These are phyloP conservation scores for Brachionus manjavacas DNA, from an alignment of 1,140 invertebrate species.

Conservation along the genomic window DNA sequence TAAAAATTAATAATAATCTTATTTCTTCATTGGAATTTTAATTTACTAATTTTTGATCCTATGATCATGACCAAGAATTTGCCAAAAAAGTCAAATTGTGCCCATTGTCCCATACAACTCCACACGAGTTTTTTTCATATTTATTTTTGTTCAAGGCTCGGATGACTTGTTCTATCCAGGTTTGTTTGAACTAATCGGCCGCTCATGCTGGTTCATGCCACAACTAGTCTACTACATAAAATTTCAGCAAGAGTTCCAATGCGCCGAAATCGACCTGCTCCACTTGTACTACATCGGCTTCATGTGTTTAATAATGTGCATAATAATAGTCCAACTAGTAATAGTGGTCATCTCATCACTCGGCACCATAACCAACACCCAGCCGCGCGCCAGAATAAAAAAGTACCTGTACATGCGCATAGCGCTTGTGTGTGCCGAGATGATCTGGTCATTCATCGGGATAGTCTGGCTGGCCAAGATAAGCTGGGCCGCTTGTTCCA, in stretches of 20 bases:
- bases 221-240: slow-evolving; percentile 17
- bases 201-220: neutral
- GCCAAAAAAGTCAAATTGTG: no score
- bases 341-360: neutral
- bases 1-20: no score
- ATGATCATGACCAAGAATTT: no score
- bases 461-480: slow-evolving; percentile 2
- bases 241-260: slow-evolving; percentile 11
- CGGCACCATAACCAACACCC: slow-evolving; percentile 20
- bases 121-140: no score
- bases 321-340: slow-evolving; percentile 5
- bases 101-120: no score
- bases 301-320: neutral
- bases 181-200: neutral
- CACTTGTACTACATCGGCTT: slow-evolving; percentile 29
- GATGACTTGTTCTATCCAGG: slow-evolving; percentile 38
- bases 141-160: neutral
- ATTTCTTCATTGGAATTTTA: no score
- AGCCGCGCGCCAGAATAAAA: neutral
- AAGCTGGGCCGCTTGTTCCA: slow-evolving; percentile 2
- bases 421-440: neutral
- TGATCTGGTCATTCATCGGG: slow-evolving; percentile 1
- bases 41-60: no score
- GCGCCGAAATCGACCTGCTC: slow-evolving; percentile 1
- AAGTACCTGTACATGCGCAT: neutral